Percentiles rank a stretch among this genome's conserved stretches.
Conservation (phyloP, 2,797 vertebrate species). For the Pseudotriccus pelzelni region DNA sequence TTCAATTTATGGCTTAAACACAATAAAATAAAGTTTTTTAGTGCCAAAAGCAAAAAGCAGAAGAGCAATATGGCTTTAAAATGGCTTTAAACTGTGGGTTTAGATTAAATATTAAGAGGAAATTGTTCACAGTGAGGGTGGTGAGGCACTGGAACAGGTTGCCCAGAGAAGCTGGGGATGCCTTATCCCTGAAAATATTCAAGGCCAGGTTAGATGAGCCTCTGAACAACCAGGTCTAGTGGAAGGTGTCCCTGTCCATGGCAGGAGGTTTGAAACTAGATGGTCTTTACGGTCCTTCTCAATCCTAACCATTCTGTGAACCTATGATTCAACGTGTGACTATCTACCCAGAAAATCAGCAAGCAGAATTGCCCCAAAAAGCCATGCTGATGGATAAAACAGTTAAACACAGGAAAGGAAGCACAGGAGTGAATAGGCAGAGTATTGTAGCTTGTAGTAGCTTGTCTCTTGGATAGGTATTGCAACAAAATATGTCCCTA, state of each 20-base stretch:
- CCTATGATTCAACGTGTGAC: background rate
- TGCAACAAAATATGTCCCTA: background rate
- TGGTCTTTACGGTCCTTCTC: background rate
- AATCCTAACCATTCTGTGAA: background rate
- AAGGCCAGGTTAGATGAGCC: background rate
- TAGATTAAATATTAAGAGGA: background rate
- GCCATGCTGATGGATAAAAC: background rate
- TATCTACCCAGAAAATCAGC: background rate
- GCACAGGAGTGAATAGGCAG: background rate
- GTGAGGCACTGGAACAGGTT: background rate
- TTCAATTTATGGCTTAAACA: background rate
- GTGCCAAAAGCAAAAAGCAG: background rate
- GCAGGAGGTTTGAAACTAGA: background rate
- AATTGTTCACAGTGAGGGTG: background rate
- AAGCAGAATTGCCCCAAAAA: background rate
- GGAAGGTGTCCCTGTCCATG: background rate
- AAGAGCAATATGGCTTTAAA: background rate
- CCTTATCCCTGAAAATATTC: background rate
- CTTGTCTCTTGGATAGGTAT: background rate
- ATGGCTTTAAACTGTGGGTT: background rate
- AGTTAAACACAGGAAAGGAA: background rate
- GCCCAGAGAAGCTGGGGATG: background rate
- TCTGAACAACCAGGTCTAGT: background rate
- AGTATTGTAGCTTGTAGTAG: background rate
- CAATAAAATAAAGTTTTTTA: background rate